Percentiles rank a stretch among this genome's conserved stretches.
phyloP scores from a whole-genome alignment of 1,140 invertebrate genomes.

The Brachionus rubens region DNA sequence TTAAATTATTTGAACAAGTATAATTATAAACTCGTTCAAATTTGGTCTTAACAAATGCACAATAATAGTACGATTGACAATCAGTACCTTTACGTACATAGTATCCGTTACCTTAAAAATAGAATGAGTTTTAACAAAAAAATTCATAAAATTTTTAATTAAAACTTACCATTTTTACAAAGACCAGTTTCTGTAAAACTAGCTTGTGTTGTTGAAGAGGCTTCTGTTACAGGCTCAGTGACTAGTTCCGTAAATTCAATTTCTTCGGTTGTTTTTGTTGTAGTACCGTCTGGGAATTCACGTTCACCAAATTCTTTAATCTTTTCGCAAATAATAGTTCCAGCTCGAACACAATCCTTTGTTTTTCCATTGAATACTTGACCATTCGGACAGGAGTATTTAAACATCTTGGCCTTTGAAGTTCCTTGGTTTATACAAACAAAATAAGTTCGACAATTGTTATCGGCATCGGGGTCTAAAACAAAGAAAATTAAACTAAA shows the following conservation, averaged over 20 bases:
- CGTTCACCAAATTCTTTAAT: background rate
- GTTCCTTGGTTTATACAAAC: slow-evolving; percentile 6
- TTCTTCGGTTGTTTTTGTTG: background rate
- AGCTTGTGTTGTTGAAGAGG: background rate
- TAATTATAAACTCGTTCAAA: slow-evolving; percentile 36
- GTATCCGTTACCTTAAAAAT: slow-evolving; percentile 15
- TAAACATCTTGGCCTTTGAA: background rate
- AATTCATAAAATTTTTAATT: background rate
- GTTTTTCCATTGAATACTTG: background rate
- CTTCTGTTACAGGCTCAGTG: background rate
- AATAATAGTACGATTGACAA: slow-evolving; percentile 24
- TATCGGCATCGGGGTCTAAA: slow-evolving; percentile 4
- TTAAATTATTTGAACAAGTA: slow-evolving; percentile 8
- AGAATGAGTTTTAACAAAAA: background rate
- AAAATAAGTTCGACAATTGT: background rate
- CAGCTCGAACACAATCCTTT: background rate
- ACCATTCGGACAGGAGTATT: background rate
- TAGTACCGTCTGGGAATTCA: background rate
- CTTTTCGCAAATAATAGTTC: background rate
- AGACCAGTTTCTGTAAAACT: background rate
- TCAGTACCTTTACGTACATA: slow-evolving; percentile 15
- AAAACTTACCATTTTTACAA: slow-evolving; percentile 4
- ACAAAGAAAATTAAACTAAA: background rate
- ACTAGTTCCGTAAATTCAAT: too few species aligned
- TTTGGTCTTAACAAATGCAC: slow-evolving; percentile 13